phyloP scores from a whole-genome alignment of 1,140 invertebrate genomes.

The Tetragonula clypearis region DNA sequence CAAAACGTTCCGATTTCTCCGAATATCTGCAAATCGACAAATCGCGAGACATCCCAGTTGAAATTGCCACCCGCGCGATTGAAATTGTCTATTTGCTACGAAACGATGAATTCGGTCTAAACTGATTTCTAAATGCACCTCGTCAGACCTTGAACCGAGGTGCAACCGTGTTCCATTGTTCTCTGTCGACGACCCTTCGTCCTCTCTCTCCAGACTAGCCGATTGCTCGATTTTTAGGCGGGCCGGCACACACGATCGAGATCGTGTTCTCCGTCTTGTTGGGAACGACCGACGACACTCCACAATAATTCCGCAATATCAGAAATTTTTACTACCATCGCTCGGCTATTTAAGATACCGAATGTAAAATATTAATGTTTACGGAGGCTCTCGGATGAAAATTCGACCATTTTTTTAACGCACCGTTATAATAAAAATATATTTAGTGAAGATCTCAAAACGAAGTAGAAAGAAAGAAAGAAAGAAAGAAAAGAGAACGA shows the following conservation, averaged over 20 bases:
- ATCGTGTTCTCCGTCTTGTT: slow-evolving; percentile 48
- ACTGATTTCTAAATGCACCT: slow-evolving; percentile 52
- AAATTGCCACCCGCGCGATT: slow-evolving; percentile 25
- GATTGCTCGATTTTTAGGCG: slow-evolving; percentile 68
- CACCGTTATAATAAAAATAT: slow-evolving; percentile 30
- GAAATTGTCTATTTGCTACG: neutral
- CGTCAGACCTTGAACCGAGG: slow-evolving; percentile 64
- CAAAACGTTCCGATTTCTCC: neutral
- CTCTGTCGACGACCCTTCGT: slow-evolving; percentile 66
- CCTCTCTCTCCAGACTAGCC: slow-evolving; percentile 40
- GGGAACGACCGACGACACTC: slow-evolving; percentile 44
- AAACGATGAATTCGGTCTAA: slow-evolving; percentile 47
- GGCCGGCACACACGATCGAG: slow-evolving; percentile 49
- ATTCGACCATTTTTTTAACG: slow-evolving; percentile 7
- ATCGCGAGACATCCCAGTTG: neutral
- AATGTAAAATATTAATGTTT: slow-evolving; percentile 27
- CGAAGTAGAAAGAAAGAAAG: neutral
- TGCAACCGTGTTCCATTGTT: slow-evolving; percentile 67
- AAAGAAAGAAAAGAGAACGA: neutral
- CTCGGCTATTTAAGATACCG: neutral
- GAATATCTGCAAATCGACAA: slow-evolving; percentile 41
- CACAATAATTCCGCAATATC: slow-evolving; percentile 34
- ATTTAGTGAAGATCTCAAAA: neutral
- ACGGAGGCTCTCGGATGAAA: neutral
- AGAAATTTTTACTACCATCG: slow-evolving; percentile 20